Evolutionary conservation across 1,140 invertebrate genomes (phyloP).

Genomic region (Campoletis sonorensis): DNA sequence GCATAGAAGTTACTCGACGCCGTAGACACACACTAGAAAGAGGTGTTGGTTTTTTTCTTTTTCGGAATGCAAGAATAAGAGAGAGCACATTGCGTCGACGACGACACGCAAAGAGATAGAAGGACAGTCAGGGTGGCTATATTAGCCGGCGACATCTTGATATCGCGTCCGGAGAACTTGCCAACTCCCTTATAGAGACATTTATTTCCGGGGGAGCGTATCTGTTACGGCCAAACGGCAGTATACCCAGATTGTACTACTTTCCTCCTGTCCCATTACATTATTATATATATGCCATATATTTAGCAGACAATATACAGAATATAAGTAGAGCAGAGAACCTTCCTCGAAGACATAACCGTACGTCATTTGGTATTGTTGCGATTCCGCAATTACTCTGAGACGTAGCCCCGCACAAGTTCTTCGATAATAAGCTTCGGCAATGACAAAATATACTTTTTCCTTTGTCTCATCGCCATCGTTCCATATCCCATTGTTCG

Average conservation of each 20-base stretch:
- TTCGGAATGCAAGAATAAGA: slow-evolving; percentile 10
- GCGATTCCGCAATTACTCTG: slow-evolving; percentile 57
- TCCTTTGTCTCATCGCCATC: neutral
- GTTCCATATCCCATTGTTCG: too few relatives aligned
- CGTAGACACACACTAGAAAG: neutral
- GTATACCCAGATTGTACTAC: slow-evolving; percentile 66
- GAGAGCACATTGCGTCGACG: slow-evolving; percentile 3
- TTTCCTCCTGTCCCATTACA: slow-evolving; percentile 50
- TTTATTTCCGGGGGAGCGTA: slow-evolving; percentile 67
- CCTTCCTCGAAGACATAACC: slow-evolving; percentile 58
- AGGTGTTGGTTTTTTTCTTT: slow-evolving; percentile 5
- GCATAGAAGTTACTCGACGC: slow-evolving; percentile 18
- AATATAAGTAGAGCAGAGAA: slow-evolving; percentile 4
- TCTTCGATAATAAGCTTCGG: neutral
- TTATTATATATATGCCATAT: slow-evolving; percentile 3
- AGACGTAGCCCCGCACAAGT: neutral
- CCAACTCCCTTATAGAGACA: slow-evolving; percentile 71
- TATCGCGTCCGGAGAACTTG: slow-evolving; percentile 66
- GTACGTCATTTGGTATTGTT: slow-evolving; percentile 64
- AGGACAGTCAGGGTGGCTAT: slow-evolving; percentile 49
- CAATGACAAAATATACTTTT: too few relatives aligned
- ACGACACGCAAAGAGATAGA: slow-evolving; percentile 6
- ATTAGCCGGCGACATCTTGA: slow-evolving; percentile 69
- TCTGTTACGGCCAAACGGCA: slow-evolving; percentile 67
- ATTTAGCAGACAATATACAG: neutral